A percentile compares a stretch with the other conserved stretches of the same genome.
Conservation (phyloP, 2,797 vertebrate species). For the Pantherophis alleghaniensis region DNA sequence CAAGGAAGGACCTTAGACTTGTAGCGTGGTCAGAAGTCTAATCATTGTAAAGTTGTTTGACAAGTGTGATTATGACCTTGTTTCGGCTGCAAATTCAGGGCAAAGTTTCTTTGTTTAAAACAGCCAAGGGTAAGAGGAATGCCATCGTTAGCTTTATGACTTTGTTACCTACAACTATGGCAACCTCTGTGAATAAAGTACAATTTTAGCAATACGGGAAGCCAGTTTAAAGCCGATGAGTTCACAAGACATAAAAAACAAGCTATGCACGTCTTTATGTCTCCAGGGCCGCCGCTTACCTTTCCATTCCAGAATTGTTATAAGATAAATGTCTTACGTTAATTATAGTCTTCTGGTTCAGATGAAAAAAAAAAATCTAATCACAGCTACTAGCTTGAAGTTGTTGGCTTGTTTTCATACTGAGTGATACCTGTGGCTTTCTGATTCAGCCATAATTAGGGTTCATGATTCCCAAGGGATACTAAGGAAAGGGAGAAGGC, state of each 20-base stretch:
- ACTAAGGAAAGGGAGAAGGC: neutral
- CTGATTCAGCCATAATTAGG: neutral
- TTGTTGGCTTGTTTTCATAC: neutral
- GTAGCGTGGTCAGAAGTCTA: neutral
- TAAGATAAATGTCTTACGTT: neutral
- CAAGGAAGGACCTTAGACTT: neutral
- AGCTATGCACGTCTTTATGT: neutral
- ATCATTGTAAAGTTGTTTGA: neutral
- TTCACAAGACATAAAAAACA: neutral
- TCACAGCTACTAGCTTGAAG: neutral
- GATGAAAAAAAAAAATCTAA: neutral
- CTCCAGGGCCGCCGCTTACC: neutral
- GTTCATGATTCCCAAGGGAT: neutral
- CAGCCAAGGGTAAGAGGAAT: neutral
- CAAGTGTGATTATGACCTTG: neutral
- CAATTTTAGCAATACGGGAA: neutral
- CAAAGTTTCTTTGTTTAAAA: neutral
- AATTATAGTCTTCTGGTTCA: neutral
- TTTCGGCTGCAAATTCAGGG: neutral
- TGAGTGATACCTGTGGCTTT: neutral
- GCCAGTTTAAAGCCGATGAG: neutral
- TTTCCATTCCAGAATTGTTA: neutral
- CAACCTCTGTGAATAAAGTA: neutral
- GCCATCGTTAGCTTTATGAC: neutral
- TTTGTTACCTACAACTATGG: neutral